Percentiles rank a stretch among this genome's conserved stretches.
Evolutionary conservation across 2,797 vertebrate species (phyloP).

Genomic region (Poecilia velifera): DNA sequence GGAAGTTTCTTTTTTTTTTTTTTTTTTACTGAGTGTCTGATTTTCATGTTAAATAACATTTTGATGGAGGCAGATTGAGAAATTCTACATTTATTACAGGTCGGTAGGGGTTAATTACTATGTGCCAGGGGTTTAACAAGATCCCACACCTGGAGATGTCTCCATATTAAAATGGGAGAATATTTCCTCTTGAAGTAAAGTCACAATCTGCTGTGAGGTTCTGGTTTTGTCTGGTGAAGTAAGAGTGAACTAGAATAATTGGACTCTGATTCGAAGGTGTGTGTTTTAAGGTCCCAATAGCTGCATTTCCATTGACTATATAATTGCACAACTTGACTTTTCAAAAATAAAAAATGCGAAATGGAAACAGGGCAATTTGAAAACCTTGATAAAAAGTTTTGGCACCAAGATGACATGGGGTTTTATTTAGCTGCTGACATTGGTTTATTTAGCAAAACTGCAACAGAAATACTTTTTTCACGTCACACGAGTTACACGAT

Average conservation of each 20-base stretch:
- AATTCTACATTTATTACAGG: slow-evolving; percentile 21
- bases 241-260: background rate
- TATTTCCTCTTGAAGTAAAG: background rate
- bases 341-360: no score
- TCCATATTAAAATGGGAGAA: background rate
- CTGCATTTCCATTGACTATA: no score
- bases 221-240: background rate
- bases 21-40: slow-evolving; percentile 13
- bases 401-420: no score
- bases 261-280: background rate
- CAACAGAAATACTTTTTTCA: no score
- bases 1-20: background rate
- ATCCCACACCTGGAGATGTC: background rate
- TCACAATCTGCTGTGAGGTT: background rate
- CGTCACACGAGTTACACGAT: no score
- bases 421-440: no score
- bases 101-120: slow-evolving; percentile 30
- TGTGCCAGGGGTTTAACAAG: background rate
- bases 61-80: slow-evolving; percentile 10
- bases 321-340: no score
- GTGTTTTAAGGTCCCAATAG: background rate
- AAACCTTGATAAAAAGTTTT: no score
- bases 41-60: slow-evolving; percentile 22
- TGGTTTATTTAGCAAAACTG: no score
- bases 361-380: no score